Percentiles rank a stretch among this genome's conserved stretches.
phyloP scores from a whole-genome alignment of 2,797 vertebrate genomes.

The Artibeus lituratus region DNA sequence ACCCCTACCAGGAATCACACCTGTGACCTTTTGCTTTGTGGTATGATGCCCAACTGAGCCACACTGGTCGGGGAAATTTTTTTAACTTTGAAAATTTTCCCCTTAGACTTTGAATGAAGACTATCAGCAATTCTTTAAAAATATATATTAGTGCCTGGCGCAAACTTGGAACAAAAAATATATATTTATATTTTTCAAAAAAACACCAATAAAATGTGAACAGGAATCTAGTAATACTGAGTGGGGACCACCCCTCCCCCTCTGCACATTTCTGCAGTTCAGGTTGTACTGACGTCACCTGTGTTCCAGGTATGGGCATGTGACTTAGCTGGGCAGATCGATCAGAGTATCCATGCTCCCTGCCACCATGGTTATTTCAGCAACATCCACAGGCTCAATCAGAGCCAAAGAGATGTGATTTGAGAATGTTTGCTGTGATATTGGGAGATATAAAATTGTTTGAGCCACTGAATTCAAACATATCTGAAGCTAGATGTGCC shows the following conservation, averaged over 20 bases:
- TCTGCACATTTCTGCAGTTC: neutral
- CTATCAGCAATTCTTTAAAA: neutral
- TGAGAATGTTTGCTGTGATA: neutral
- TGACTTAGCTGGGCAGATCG: neutral
- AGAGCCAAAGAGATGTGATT: neutral
- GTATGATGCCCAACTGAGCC: too few species aligned
- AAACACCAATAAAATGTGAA: neutral
- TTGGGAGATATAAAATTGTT: neutral
- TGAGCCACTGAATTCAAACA: neutral
- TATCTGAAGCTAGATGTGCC: neutral
- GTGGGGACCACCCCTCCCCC: neutral
- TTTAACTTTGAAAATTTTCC: neutral
- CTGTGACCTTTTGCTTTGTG: too few species aligned
- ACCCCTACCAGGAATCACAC: too few species aligned
- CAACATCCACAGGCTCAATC: neutral
- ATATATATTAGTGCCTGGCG: neutral
- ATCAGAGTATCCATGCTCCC: too few species aligned
- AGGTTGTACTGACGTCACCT: neutral
- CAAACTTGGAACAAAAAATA: neutral
- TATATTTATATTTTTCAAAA: neutral
- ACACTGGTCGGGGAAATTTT: neutral
- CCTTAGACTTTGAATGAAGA: neutral
- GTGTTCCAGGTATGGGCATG: neutral
- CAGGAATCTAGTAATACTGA: neutral
- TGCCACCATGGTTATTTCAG: neutral